Conservation (phyloP, 2,797 vertebrate species). For the Coendou prehensilis region DNA sequence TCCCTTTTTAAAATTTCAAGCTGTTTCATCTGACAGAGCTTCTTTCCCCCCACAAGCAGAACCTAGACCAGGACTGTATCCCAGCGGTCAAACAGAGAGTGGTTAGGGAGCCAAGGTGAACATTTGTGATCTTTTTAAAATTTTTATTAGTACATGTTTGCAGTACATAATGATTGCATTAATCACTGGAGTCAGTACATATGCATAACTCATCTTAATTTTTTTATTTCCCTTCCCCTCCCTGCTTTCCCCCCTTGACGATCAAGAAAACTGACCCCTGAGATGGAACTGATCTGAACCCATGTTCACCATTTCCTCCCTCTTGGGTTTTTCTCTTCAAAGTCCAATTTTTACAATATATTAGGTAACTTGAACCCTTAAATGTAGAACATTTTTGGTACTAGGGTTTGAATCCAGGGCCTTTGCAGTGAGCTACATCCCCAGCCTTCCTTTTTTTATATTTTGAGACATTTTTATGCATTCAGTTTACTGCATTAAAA, state of each 20-base stretch:
- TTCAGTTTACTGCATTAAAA: background rate
- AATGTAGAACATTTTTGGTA: background rate
- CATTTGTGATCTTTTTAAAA: background rate
- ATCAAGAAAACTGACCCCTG: background rate
- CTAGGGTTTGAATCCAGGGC: background rate
- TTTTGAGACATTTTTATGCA: background rate
- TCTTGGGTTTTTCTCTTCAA: background rate
- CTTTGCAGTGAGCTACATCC: background rate
- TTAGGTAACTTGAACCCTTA: constrained; percentile 13
- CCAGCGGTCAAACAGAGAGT: background rate
- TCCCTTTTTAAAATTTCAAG: background rate
- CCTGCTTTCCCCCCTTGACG: too few species aligned
- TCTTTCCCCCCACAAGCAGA: background rate
- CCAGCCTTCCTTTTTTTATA: background rate
- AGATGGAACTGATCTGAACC: background rate
- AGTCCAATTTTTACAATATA: background rate
- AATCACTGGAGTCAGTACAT: background rate
- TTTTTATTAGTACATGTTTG: background rate
- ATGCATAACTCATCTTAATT: background rate
- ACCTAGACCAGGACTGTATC: too few species aligned
- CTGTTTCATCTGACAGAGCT: background rate
- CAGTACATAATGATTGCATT: background rate
- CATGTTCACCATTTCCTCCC: background rate
- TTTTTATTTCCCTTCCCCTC: background rate
- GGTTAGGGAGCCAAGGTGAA: background rate